A percentile compares a stretch with the other conserved stretches of the same genome.
Conservation (phyloP, 2,797 vertebrate species). For the Galagoides demidoff region DNA sequence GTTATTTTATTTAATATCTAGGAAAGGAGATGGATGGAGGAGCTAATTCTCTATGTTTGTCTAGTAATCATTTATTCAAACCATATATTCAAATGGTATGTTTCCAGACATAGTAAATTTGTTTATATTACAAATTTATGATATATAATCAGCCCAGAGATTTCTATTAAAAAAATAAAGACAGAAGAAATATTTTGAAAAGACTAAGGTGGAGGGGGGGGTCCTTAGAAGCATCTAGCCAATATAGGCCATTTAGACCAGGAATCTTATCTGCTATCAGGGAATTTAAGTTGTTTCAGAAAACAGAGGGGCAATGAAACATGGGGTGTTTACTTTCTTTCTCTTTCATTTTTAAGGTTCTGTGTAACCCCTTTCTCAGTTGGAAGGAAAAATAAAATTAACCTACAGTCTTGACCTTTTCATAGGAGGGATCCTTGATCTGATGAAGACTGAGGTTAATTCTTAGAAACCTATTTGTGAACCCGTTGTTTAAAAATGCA, state of each 20-base stretch:
- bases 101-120: constrained; percentile 6
- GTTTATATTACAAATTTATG: background rate
- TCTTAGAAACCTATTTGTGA: constrained; percentile 41
- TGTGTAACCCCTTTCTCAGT: background rate
- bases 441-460: background rate
- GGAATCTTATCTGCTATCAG: background rate
- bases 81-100: background rate
- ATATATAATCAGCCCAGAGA: background rate
- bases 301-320: background rate
- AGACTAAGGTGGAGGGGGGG: background rate
- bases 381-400: constrained; percentile 1
- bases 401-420: background rate
- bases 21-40: background rate
- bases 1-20: background rate
- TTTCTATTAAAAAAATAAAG: background rate
- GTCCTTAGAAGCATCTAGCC: background rate
- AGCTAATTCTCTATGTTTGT: background rate
- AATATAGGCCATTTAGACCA: background rate
- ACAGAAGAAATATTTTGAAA: background rate
- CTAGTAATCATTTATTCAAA: background rate
- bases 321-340: background rate
- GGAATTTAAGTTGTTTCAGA: background rate
- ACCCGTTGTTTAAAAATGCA: background rate
- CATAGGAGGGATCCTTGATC: background rate
- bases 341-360: background rate